Percentiles rank a stretch among this genome's conserved stretches.
phyloP scores from a whole-genome alignment of 92 coral and sea anemone species.

The Epizoanthus stellaris region DNA sequence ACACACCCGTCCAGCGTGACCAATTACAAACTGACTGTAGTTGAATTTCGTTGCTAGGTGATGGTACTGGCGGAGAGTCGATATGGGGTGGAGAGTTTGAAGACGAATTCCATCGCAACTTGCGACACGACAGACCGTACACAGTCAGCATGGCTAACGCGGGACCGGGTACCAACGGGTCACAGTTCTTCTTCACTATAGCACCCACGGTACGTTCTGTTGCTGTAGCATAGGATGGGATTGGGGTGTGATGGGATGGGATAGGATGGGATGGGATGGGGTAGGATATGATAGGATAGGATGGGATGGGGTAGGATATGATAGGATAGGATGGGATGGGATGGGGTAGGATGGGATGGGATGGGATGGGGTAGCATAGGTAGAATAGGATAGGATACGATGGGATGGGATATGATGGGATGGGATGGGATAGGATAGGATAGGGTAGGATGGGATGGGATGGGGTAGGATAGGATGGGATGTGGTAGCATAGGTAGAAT shows the following conservation, averaged over 20 bases:
- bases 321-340: too few species aligned
- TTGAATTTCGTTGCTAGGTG: conserved; percentile 65
- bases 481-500: background rate
- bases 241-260: background rate
- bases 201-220: conserved; percentile 85
- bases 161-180: conserved; percentile 60
- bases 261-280: background rate
- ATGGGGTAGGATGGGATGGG: too few species aligned
- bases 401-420: background rate
- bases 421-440: background rate
- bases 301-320: too few species aligned
- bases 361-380: too few species aligned
- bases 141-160: conserved; percentile 99
- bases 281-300: too few species aligned
- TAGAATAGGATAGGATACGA: too few species aligned
- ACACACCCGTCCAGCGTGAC: background rate
- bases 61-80: conserved; percentile 98
- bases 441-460: too few species aligned
- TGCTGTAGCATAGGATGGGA: background rate
- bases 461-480: background rate
- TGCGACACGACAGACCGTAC: conserved; percentile 95
- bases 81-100: conserved; percentile 99
- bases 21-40: background rate
- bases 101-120: conserved; percentile 93
- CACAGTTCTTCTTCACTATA: conserved; percentile 88